These are phyloP conservation scores for Dromaius novaehollandiae DNA, from an alignment of 2,113 vertebrate species.

Conservation along the genomic window DNA sequence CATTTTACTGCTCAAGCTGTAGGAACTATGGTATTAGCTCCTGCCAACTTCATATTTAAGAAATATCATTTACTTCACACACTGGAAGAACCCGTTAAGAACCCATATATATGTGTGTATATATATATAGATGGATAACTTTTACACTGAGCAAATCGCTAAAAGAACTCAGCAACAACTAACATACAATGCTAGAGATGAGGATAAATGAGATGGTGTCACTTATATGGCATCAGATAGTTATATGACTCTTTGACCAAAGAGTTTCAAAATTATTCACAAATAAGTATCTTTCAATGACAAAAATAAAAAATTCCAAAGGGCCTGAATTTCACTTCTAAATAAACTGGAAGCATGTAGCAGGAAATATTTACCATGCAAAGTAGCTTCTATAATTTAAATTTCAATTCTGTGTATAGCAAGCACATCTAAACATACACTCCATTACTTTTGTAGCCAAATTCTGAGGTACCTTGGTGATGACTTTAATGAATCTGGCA, in stretches of 20 bases:
- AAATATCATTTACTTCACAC: conserved; percentile 16
- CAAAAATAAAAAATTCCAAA: not conserved
- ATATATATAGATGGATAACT: not conserved
- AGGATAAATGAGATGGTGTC: not conserved
- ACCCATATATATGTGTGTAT: not conserved
- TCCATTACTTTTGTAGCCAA: not conserved
- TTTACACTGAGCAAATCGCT: conserved; percentile 23
- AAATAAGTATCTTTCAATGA: not conserved
- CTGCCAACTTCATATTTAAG: conserved; percentile 18
- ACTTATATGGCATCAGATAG: conserved; percentile 26
- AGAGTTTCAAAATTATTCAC: conserved; percentile 20
- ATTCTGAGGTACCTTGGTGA: not conserved
- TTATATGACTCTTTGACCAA: not conserved
- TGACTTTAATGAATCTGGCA: not conserved
- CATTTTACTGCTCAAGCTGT: not conserved
- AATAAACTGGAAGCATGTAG: not conserved
- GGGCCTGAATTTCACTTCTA: not conserved
- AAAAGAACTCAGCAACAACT: not conserved
- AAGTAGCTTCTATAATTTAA: not conserved
- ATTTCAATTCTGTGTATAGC: not conserved
- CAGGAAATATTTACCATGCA: not conserved
- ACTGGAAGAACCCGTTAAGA: conserved; percentile 5
- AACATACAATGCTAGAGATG: not conserved
- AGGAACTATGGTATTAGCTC: not conserved
- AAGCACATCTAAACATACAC: not conserved